Base-by-base conservation (phyloP, 2,797 vertebrate genomes). In the Gallinago stenura region DNA sequence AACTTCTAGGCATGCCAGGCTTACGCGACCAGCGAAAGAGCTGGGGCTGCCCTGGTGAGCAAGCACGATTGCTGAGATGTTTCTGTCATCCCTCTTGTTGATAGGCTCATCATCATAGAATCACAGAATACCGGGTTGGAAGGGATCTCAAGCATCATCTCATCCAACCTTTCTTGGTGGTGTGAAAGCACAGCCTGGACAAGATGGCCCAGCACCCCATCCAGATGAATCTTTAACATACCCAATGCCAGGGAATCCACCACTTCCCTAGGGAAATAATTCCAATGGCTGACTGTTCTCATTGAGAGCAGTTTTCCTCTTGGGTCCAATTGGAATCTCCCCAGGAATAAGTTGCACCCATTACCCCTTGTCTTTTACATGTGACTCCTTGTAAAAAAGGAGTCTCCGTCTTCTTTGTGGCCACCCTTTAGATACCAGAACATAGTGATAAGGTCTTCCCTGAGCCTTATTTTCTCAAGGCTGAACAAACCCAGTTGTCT, bases 21-120 rank as follows among this genome's bases (percentile, higher is more conserved):
- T 56, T 35, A 19, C 37, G 28, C 0, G 0, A 21, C 21, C 45
- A 73, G 11, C 6, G 9, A 28, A 43, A 61, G 33, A 79, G 12
- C 6, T 0, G 0, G 4, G 4, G 9, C 28, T 45, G 54, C 22
- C 41, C 19, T 35, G 6, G 18, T 12, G 30, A 15, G 18, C 35
- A 90, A 79, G 24, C 12, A 53, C 0, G 0, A 53, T 87, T 68
- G 11, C 60, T 64, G 33, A 50, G 25, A 78, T 31, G 17, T 64
- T 83, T 26, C 35, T 30, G 16, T 15, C 5, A 4, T 7, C 28
- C 15, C 28, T 75, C 26, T 65, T 24, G 61, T 22, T 83, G 5
- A 54, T 18, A 61, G 35, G 17, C 39, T 39, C 25, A 60, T 60
- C 33, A 25, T 15, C 17, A 31, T 43, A 64, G 25, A 39, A 61